These are phyloP conservation scores for Subacronicta megacephala DNA, from an alignment of 2,888 invertebrate species.

Conservation along the genomic window DNA sequence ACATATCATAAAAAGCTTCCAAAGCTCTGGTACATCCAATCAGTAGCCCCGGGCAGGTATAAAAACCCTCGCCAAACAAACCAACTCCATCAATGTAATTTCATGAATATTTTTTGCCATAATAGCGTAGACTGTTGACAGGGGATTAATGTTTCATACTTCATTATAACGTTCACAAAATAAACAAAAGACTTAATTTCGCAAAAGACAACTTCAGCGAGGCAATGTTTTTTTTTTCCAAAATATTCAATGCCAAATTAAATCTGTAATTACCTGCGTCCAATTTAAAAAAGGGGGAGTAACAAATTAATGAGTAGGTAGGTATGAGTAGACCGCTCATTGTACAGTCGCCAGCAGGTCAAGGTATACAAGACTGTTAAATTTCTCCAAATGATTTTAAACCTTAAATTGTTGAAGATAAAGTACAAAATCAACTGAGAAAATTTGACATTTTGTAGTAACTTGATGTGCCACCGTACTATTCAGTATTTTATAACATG, in stretches of 20 bases:
- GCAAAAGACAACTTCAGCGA: conserved; percentile 40
- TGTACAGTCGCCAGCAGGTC: no score
- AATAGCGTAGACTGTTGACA: conserved; percentile 30
- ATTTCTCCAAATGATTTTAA: no score
- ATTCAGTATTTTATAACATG: no score
- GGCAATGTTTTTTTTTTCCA: conserved; percentile 30
- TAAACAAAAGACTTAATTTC: conserved; percentile 55
- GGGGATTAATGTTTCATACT: conserved; percentile 56
- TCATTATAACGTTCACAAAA: conserved; percentile 47
- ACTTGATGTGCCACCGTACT: no score
- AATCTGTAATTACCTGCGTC: conserved; percentile 15
- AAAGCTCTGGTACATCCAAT: not conserved
- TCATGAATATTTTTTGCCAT: conserved; percentile 43
- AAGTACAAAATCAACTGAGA: no score
- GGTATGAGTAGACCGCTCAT: no score
- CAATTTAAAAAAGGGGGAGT: no score
- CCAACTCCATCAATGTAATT: conserved; percentile 32
- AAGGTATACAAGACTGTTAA: no score
- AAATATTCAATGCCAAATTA: conserved; percentile 6
- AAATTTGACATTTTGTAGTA: no score
- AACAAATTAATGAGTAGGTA: no score
- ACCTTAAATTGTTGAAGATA: no score
- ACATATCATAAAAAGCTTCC: not conserved
- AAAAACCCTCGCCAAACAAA: conserved; percentile 41
- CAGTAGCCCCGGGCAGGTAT: not conserved